These are phyloP conservation scores for Enteromius fasciolatus DNA, from an alignment of 2,797 vertebrate genomes.

Conservation along the genomic window DNA sequence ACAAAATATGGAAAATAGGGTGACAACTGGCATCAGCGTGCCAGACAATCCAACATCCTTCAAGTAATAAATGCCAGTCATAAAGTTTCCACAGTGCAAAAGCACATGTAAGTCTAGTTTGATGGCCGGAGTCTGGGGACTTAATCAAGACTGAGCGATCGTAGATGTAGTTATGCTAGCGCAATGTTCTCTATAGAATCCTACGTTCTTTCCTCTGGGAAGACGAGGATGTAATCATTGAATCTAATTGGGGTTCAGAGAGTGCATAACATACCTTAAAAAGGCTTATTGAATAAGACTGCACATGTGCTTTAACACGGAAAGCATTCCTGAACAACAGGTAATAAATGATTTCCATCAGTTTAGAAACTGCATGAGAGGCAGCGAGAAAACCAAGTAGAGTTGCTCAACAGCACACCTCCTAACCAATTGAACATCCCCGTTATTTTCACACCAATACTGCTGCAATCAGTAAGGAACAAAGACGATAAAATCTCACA, in stretches of 20 bases:
- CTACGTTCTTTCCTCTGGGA: constrained; percentile 15
- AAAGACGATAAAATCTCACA: constrained; percentile 26
- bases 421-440: constrained; percentile 14
- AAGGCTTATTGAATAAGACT: constrained; percentile 24
- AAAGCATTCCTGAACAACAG: constrained; percentile 44
- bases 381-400: background rate
- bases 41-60: background rate
- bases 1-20: background rate
- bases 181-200: constrained; percentile 32
- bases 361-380: constrained; percentile 20
- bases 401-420: constrained; percentile 3
- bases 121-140: constrained; percentile 26
- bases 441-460: constrained; percentile 39
- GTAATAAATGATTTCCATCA: constrained; percentile 39
- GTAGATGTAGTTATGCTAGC: constrained; percentile 29
- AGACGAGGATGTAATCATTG: constrained; percentile 12
- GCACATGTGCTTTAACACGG: constrained; percentile 32
- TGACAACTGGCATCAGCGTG: constrained; percentile 22
- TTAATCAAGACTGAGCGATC: constrained; percentile 34
- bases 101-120: constrained; percentile 22
- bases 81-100: constrained; percentile 21
- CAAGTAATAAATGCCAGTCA: constrained; percentile 14
- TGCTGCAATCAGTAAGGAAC: constrained; percentile 30
- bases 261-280: constrained; percentile 36
- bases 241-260: constrained; percentile 43